Conservation (phyloP, 2,113 vertebrate genomes). For the Lagenorhynchus albirostris region DNA sequence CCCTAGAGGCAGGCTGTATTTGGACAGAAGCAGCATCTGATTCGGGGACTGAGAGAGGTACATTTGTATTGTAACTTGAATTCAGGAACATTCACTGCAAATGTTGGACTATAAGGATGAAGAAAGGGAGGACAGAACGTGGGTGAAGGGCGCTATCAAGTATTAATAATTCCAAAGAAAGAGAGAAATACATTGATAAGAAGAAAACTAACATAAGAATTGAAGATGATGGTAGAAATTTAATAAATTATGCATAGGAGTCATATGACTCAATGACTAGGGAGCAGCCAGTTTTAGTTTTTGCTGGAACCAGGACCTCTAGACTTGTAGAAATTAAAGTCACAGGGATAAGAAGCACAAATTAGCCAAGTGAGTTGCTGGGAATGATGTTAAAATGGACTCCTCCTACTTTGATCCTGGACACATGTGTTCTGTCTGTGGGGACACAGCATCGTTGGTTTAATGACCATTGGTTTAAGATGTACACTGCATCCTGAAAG, state of each 20-base stretch:
- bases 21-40: neutral
- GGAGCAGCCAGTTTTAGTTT: neutral
- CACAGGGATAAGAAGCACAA: neutral
- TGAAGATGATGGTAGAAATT: neutral
- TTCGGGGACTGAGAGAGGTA: neutral
- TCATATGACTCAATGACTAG: neutral
- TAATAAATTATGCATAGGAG: neutral
- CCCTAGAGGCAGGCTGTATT: neutral
- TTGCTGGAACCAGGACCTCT: neutral
- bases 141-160: neutral
- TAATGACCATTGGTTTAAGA: neutral
- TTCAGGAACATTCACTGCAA: neutral
- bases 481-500: neutral
- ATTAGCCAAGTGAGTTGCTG: neutral
- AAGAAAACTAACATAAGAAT: neutral
- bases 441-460: neutral
- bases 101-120: neutral
- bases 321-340: neutral
- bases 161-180: neutral
- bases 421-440: neutral
- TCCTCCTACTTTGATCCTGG: neutral
- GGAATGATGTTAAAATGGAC: neutral
- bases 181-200: neutral
- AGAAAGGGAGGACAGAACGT: neutral
- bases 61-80: neutral